A percentile compares a stretch with the other conserved stretches of the same genome.
These are phyloP conservation scores for Candidula unifasciata DNA, from an alignment of 2,888 invertebrate genomes.

Conservation along the genomic window DNA sequence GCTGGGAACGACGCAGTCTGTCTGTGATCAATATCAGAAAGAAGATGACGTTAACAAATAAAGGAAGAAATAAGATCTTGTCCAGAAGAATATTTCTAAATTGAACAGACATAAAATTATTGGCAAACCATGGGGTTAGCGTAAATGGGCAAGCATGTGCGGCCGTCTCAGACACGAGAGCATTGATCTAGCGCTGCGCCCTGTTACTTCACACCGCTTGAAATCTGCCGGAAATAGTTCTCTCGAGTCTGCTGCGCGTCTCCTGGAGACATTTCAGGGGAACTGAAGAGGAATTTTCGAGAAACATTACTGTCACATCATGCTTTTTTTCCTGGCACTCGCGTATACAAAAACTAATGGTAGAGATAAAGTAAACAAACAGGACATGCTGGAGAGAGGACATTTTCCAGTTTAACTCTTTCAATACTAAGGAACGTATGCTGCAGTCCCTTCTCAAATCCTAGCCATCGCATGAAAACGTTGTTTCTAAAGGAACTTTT, in stretches of 20 bases:
- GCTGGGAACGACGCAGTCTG: constrained; percentile 43
- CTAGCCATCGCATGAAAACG: too few relatives aligned
- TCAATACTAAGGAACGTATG: too few relatives aligned
- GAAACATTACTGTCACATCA: constrained; percentile 28
- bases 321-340: background rate
- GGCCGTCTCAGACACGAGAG: constrained; percentile 20
- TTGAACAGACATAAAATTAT: constrained; percentile 48
- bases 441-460: too few relatives aligned
- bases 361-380: too few relatives aligned
- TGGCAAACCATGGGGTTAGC: constrained; percentile 31
- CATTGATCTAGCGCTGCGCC: constrained; percentile 7
- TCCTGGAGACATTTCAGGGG: background rate
- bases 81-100: constrained; percentile 39
- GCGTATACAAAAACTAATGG: too few relatives aligned
- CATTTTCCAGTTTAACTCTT: too few relatives aligned
- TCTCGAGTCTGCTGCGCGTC: constrained; percentile 21
- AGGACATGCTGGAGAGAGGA: too few relatives aligned
- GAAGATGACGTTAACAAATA: constrained; percentile 47
- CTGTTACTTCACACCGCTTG: constrained; percentile 26
- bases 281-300: constrained; percentile 17
- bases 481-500: too few relatives aligned
- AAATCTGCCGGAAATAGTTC: constrained; percentile 26
- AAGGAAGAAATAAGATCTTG: constrained; percentile 36
- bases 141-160: constrained; percentile 31
- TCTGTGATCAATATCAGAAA: constrained; percentile 33